Evolutionary conservation across 2,888 invertebrate genomes (phyloP), one percentile per base, ranked within the genome.

Genomic region (Chromoteleia sp.): DNA sequence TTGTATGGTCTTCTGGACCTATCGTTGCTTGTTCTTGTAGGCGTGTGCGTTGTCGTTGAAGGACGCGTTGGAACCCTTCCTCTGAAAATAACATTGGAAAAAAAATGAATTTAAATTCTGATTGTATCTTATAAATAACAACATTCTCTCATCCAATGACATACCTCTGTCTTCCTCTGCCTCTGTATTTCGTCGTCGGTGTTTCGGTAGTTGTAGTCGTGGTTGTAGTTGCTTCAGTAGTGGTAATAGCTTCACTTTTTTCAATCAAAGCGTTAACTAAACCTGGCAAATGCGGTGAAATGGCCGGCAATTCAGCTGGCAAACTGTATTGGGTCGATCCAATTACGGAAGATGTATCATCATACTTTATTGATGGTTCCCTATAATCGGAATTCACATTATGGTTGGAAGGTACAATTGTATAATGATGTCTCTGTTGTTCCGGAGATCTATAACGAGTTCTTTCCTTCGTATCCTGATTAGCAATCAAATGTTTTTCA

Each of bases 251-350:
- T 29, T 83, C 81, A n/a, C 83, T 85, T 80, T 92, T 92, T 76
- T 94, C 94, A 84, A 94, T 92, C 30, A 95, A 89, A 29, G 94
- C 93, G 85, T 94, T 94, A 0, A 95, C 93, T 19, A 94, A 88
- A 0, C 94, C 93, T 0, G 94, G 94, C 25, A 94, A 91, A 82
- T 94, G 93, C 0, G 94, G 93, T 12, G 93, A 94, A 45, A 94
- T 92, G 0, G 93, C 92, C 0, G 94, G 94, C 15, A 94, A 88
- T 83, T 94, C 93, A 0, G 93, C 92, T 1, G 94, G 93, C 39
- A 94, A 86, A 67, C 93, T 93, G 39, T 93, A 94, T 29, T 93
- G 92, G 0, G 94, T 93, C 48, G 93, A 88, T 7, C 87, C 88
- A 10, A 83, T 76, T 2, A 82, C 74, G n/a, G 67, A 41, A n/a